Evolutionary conservation across 1,140 invertebrate species (phyloP).

Genomic region (Epicauta chinensis): DNA sequence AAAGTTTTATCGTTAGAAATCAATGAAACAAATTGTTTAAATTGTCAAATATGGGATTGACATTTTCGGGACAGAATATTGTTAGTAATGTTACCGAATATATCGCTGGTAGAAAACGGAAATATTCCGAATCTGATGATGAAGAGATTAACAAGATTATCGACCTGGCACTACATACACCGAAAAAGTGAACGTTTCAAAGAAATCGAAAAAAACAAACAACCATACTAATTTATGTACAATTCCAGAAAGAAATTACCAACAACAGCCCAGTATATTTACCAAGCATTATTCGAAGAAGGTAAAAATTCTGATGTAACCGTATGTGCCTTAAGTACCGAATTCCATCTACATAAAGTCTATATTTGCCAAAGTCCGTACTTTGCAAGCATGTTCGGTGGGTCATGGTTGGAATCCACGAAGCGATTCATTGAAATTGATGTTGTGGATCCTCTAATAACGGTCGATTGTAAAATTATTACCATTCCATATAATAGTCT

Average conservation of each 20-base stretch:
- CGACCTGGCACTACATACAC: conserved; percentile 40
- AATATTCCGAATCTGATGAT: conserved; percentile 34
- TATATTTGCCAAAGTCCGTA: conserved; percentile 77
- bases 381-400: conserved; percentile 79
- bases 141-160: conserved; percentile 41
- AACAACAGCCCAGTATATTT: conserved; percentile 72
- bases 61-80: conserved; percentile 26
- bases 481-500: too few species aligned
- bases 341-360: conserved; percentile 74
- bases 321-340: conserved; percentile 62
- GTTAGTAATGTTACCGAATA: conserved; percentile 32
- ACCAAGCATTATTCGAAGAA: conserved; percentile 70
- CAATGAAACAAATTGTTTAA: too few species aligned
- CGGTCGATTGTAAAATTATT: conserved; percentile 58
- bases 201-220: not conserved
- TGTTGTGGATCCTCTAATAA: conserved; percentile 70
- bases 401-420: conserved; percentile 69
- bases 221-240: not conserved
- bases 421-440: conserved; percentile 63
- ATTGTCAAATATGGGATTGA: conserved; percentile 23
- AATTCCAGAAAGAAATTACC: conserved; percentile 60
- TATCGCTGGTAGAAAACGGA: conserved; percentile 37
- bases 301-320: conserved; percentile 71
- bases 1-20: too few species aligned
- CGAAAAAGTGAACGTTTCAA: conserved; percentile 35